Evolutionary conservation across 2,797 vertebrate species (phyloP), one percentile per base, ranked within the genome.

Genomic region (Chaunax sp.): DNA sequence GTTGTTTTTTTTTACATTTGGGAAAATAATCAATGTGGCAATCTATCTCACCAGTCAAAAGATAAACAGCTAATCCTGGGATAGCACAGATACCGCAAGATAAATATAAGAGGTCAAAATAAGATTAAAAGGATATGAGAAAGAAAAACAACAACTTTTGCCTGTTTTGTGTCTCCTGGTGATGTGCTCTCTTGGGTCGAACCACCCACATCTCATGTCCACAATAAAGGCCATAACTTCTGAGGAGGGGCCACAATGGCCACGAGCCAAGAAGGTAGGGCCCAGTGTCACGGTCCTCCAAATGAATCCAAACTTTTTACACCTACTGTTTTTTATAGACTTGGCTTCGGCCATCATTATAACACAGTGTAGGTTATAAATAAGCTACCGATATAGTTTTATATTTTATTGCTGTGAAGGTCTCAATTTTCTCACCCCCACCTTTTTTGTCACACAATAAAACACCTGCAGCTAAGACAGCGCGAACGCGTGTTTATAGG

Each of bases 401-500:
- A 4, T 3, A 5, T 9, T 61, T 18, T 26, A n/a, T 45, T 30
- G 11, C 14, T 59, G 37, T 53, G 43, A 58, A 11, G 14, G 14
- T 15, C 7, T 26, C 9, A 2, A 15, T 22, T 33, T 15, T n/a
- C 20, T 35, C 49, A 38, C 7, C 18, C 19, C 16, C 2, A 16
- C 6, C 10, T 35, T 14, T 11, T 15, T 19, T 68, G 37, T 61
- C 12, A 15, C 18, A 62, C 26, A 12, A 40, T 26, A 47, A 71
- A 74, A 65, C 75, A 41, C 58, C 38, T 56, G 40, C 70, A 43
- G 51, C 55, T 51, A 18, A 43, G 22, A 25, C 12, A 57, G 7
- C 13, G 55, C 16, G n/a, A 15, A 3, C 49, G 14, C 35, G 58
- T 72, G 77, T 81, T 85, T 84, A 73, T 38, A 44, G 43, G 12